Evolutionary conservation across 2,797 vertebrate species (phyloP).

Genomic region (Furcifer pardalis): DNA sequence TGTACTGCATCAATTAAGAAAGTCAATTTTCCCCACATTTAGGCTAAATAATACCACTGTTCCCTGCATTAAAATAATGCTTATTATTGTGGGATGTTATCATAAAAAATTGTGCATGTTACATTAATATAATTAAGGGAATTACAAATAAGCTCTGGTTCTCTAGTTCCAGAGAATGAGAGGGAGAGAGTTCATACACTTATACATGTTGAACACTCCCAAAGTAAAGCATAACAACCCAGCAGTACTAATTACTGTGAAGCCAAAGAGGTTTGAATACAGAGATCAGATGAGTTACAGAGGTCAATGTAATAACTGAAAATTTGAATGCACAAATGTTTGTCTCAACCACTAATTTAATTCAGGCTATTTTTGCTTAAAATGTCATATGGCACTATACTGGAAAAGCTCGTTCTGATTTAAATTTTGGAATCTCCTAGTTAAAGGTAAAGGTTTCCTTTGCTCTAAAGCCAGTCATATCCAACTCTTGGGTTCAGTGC

Average conservation of each 20-base stretch:
- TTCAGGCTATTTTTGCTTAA: not conserved
- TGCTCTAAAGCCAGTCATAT: too few species aligned
- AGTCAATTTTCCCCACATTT: not conserved
- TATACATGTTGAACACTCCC: not conserved
- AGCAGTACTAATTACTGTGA: not conserved
- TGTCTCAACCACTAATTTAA: conserved; percentile 3
- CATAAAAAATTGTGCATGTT: not conserved
- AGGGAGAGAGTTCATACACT: too few species aligned
- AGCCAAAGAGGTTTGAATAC: not conserved
- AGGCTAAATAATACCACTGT: not conserved
- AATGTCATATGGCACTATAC: not conserved
- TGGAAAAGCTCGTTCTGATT: not conserved
- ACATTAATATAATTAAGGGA: not conserved
- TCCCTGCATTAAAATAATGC: not conserved
- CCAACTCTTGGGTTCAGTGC: too few species aligned
- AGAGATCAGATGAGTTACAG: not conserved
- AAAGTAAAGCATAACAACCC: not conserved
- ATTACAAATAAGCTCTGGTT: not conserved
- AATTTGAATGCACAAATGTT: not conserved
- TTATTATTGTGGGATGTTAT: not conserved
- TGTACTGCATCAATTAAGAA: not conserved
- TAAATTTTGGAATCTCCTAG: not conserved
- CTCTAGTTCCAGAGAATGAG: not conserved
- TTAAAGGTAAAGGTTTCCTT: too few species aligned
- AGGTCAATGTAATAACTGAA: not conserved